Evolutionary conservation across 2,888 invertebrate species (phyloP).

Genomic region (Lepidocyrtinus sp.): DNA sequence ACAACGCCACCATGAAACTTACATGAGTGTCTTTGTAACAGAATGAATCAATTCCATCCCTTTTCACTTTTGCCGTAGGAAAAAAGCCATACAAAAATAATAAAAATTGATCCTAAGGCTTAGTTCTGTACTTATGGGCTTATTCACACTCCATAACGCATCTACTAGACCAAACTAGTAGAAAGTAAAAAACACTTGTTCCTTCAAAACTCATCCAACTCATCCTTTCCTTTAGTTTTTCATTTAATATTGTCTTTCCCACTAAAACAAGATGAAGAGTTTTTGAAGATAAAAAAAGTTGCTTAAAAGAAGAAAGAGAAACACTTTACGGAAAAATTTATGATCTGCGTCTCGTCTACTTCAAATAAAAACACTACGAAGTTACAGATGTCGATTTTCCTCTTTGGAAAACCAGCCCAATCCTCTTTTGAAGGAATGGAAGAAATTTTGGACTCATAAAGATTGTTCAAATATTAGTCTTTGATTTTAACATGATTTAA

Average conservation of each 20-base stretch:
- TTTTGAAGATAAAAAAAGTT: conserved; percentile 20
- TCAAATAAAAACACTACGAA: conserved; percentile 1
- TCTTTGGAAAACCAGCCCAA: conserved; percentile 25
- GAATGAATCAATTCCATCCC: neutral
- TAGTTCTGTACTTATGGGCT: neutral
- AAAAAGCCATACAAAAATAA: neutral
- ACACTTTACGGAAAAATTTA: conserved; percentile 47
- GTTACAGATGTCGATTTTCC: neutral
- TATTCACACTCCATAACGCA: neutral
- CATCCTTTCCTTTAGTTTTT: neutral
- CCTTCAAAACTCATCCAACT: neutral
- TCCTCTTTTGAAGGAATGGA: conserved; percentile 24
- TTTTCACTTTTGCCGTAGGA: neutral
- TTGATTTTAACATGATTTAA: conserved; percentile 23
- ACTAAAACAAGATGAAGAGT: neutral
- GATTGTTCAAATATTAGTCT: conserved; percentile 40
- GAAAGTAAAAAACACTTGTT: neutral
- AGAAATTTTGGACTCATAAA: conserved; percentile 10
- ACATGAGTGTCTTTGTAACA: too few species aligned
- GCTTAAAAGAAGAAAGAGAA: conserved; percentile 31
- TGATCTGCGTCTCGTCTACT: conserved; percentile 18
- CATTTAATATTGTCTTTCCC: too few species aligned
- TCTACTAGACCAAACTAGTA: too few species aligned
- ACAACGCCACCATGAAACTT: too few species aligned
- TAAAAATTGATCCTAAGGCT: neutral